Evolutionary conservation across 2,113 vertebrate genomes (phyloP).

Genomic region (Martes martes): DNA sequence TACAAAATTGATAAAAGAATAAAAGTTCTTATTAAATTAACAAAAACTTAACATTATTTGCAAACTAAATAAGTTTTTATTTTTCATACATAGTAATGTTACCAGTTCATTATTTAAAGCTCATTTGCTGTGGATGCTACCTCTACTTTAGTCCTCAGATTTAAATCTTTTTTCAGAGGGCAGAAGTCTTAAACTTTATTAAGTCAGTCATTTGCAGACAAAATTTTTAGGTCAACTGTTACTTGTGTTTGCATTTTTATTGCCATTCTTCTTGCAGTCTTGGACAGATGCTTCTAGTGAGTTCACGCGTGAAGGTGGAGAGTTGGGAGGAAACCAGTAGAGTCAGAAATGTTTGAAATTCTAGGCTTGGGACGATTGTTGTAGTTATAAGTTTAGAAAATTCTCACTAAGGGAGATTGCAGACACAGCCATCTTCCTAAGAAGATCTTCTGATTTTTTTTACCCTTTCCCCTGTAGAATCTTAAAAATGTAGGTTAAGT

Average conservation of each 20-base stretch:
- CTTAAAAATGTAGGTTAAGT: neutral
- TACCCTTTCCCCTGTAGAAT: neutral
- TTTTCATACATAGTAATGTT: neutral
- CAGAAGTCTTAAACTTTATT: neutral
- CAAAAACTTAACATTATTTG: neutral
- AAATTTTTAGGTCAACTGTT: neutral
- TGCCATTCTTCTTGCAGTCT: neutral
- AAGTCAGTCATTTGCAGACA: neutral
- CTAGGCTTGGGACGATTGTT: neutral
- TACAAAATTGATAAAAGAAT: neutral
- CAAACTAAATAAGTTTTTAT: neutral
- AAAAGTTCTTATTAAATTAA: neutral
- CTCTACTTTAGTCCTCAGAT: neutral
- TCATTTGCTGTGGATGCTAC: neutral
- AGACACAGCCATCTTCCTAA: neutral
- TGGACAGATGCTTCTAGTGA: neutral
- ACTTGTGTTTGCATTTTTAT: neutral
- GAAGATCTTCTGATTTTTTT: neutral
- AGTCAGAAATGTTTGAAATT: neutral
- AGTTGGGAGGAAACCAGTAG: neutral
- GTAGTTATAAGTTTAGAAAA: neutral
- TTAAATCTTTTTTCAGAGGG: neutral
- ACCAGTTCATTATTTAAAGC: neutral
- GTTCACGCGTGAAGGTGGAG: neutral
- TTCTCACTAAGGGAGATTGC: neutral